These are phyloP conservation scores for Chlorospingus flavigularis DNA, from an alignment of 2,797 vertebrate genomes.

Conservation along the genomic window DNA sequence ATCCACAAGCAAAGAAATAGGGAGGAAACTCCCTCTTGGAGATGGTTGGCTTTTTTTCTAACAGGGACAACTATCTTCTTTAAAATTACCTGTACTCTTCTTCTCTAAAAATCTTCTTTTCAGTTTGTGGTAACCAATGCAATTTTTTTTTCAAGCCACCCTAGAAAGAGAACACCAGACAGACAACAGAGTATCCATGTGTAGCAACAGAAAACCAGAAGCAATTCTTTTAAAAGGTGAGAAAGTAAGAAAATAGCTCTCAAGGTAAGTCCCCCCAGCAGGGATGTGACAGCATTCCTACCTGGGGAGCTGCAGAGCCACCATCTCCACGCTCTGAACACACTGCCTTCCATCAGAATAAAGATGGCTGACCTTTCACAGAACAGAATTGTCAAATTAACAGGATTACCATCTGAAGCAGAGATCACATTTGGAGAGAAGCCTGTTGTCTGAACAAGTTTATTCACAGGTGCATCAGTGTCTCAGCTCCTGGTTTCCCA, in stretches of 20 bases:
- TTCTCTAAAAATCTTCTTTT: neutral
- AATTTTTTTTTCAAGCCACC: neutral
- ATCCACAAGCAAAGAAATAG: neutral
- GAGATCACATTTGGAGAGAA: neutral
- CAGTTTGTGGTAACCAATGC: neutral
- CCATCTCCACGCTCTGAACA: accelerated
- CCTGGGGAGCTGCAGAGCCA: neutral
- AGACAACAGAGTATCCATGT: accelerated
- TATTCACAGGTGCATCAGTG: neutral
- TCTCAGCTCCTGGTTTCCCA: neutral
- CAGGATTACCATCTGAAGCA: neutral
- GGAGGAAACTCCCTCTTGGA: neutral
- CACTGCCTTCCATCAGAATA: neutral
- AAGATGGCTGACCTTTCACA: neutral
- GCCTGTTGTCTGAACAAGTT: neutral
- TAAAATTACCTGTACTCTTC: neutral
- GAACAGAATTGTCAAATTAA: neutral
- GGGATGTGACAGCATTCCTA: neutral
- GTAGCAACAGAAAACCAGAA: neutral
- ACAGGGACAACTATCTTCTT: neutral
- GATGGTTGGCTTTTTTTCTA: neutral
- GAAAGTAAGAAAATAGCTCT: neutral
- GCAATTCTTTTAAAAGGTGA: neutral
- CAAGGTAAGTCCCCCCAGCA: neutral
- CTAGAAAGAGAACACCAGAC: neutral